These are phyloP conservation scores for Muscicapa comitata DNA, from an alignment of 2,797 vertebrate genomes.

Conservation along the genomic window DNA sequence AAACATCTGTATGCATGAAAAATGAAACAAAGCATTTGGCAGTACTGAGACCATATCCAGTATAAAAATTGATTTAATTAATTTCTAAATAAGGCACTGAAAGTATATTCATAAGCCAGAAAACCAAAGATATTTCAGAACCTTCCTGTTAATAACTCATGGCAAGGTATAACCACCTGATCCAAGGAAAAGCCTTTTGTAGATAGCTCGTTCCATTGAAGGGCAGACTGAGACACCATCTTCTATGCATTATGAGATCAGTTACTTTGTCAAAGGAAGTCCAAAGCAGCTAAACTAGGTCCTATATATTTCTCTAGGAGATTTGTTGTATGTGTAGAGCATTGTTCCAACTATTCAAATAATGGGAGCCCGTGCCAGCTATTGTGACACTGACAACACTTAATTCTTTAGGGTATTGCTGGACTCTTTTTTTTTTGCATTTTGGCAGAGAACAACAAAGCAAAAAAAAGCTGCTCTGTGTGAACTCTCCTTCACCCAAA, in stretches of 20 bases:
- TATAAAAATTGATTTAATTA: neutral
- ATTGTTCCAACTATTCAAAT: neutral
- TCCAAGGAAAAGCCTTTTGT: neutral
- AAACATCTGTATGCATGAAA: slow-evolving; percentile 11
- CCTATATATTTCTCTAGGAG: neutral
- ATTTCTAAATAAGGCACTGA: neutral
- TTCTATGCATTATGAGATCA: neutral
- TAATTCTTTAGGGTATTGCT: neutral
- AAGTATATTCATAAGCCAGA: neutral
- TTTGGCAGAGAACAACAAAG: neutral
- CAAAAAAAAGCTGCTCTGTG: neutral
- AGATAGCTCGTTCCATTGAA: neutral
- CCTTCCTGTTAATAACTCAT: neutral
- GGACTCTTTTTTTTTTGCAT: neutral
- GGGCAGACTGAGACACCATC: neutral
- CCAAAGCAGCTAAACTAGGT: neutral
- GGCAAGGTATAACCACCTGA: neutral
- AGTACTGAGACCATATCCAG: neutral
- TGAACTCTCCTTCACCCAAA: neutral
- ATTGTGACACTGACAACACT: neutral
- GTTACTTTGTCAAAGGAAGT: neutral
- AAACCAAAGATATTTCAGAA: neutral
- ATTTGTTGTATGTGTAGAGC: neutral
- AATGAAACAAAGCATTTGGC: slow-evolving; percentile 4
- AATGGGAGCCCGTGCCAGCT: neutral